Base-by-base conservation (phyloP, 1,140 invertebrate species). In the Platyscapa corneri region DNA sequence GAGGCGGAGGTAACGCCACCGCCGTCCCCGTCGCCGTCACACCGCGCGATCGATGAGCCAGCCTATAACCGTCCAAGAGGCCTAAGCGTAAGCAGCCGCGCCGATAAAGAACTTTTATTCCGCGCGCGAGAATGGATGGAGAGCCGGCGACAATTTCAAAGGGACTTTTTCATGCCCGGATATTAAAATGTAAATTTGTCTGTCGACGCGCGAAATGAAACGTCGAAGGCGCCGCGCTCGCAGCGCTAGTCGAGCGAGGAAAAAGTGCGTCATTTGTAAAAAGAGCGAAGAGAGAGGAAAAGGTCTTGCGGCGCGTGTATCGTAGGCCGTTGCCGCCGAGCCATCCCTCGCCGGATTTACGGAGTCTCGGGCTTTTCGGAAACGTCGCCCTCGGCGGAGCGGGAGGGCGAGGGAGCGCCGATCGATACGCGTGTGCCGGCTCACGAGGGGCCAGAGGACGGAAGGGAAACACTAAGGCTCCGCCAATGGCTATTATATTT, bases 401-500 rank as follows among this genome's bases (percentile, higher is more conserved):
- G 20, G n/a, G 30, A 64, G 46, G 30, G 75, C n/a, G 76, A 84
- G 64, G n/a, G 56, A 37, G 14, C 14, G 14, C 23, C 64, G 85
- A 86, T 86, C 85, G 80, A 86, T 86, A 86, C 70, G 74, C 42
- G 60, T 67, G 79, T 80, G 56, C 60, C 53, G 42, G 77, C 20
- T 72, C 53, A 46, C 37, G 70, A 16, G 79, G 46, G 78, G 49
- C 74, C 3, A n/a, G n/a, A n/a, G n/a, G n/a, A n/a, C 42, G 53
- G 72, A 30, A 64, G 77, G 34, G 77, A 74, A 89, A 88, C 88
- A 88, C 88, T 86, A 89, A 91, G 89, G 88, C 88, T 89, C 88
- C 88, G 87, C 88, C 91, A 89, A 89, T 91, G 89, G 89, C 89
- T 91, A 91, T 92, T 91, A 92, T 90, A 90, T 90, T 88, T 88